Base-by-base conservation (phyloP, 2,797 vertebrate genomes). In the Oreonectes daqikongensis region DNA sequence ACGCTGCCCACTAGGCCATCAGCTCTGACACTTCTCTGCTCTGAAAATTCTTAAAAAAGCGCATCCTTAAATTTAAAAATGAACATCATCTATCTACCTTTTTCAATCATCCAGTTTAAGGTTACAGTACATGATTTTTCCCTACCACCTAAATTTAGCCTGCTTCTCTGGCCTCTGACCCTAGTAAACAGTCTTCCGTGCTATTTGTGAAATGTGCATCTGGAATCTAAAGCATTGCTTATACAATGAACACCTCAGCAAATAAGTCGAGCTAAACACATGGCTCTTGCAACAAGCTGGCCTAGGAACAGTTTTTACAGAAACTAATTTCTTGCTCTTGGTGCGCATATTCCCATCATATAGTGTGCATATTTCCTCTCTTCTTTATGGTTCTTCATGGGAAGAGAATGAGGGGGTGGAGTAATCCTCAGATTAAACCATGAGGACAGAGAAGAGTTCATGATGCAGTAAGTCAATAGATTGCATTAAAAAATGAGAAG, bases 241-340 rank as follows among this genome's bases (percentile, higher is more conserved):
- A 59, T 68, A 77, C 59, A 77, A 81, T 78, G 32, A 71, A 72
- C 76, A 81, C 46, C 30, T 65, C 64, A 26, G 53, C 35, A 79
- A 73, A 77, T 67, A 77, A 40, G 32, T 35, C 61, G 53, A 60
- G 53, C 70, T 79, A 76, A 75, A 69, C 55, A 46, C 40, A 57
- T n/a, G 53, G 66, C 55, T 44, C 74, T 59, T 61, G 72, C 26
- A 44, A 59, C 44, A 50, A 69, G 48, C 67, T 44, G 55, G 65
- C 55, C 32, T 30, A 24, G 20, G 52, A 48, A 28, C 61, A 68
- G 20, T 71, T 64, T 68, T 79, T 79, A 53, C 70, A 80, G 59
- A 69, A 48, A 46, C 50, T 59, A 75, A 53, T 77, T 67, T 52
- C n/a, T 53, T 72, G 32, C 50, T 82, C 52, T 59, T 50, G 26